Conservation (phyloP, 2,113 vertebrate species). For the Ascaphus truei region DNA sequence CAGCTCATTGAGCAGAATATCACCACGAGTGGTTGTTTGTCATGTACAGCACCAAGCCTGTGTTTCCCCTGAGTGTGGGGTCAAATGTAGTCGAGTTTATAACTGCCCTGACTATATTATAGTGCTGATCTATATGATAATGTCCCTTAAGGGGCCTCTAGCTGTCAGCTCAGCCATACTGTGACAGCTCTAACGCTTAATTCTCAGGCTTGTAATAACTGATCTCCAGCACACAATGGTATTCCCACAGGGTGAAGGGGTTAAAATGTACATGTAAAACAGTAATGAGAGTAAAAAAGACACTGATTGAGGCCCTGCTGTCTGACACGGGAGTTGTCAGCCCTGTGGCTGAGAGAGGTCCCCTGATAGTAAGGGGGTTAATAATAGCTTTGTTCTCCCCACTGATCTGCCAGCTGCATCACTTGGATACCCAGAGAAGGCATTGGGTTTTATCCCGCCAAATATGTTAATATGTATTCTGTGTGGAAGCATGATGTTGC, state of each 20-base stretch:
- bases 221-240: conserved; percentile 16
- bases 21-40: background rate
- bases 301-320: background rate
- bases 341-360: background rate
- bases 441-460: conserved; percentile 17
- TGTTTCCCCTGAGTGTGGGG: background rate
- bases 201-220: conserved; percentile 28
- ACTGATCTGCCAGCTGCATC: conserved; percentile 3
- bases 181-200: conserved; percentile 23
- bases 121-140: conserved; percentile 20
- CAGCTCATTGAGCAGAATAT: no score
- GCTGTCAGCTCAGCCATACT: conserved; percentile 21
- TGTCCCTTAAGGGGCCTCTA: conserved; percentile 21
- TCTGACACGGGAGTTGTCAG: conserved; percentile 16
- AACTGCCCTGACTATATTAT: conserved; percentile 24
- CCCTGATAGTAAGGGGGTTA: conserved; percentile 15
- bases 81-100: conserved; percentile 20
- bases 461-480: conserved; percentile 20
- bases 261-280: conserved; percentile 32
- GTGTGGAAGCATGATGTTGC: conserved; percentile 5
- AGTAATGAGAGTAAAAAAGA: conserved; percentile 7
- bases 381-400: conserved; percentile 9
- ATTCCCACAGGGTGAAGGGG: conserved; percentile 26
- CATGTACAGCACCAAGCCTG: conserved; percentile 13
- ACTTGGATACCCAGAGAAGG: conserved; percentile 5